Evolutionary conservation across 2,797 vertebrate species (phyloP).

Genomic region (Threskiornis aethiopicus): DNA sequence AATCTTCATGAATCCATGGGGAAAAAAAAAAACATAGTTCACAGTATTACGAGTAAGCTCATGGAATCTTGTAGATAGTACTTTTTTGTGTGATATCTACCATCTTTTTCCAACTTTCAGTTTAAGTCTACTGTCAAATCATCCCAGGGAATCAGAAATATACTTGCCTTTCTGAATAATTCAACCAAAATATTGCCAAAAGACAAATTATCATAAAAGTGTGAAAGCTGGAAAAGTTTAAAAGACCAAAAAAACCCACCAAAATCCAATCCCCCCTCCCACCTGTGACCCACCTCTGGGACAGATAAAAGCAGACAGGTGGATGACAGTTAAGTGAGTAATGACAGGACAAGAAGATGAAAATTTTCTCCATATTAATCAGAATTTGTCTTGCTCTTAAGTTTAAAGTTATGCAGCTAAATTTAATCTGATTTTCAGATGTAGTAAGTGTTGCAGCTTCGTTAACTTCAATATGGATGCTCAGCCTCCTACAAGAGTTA

Average conservation of each 20-base stretch:
- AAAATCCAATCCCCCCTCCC: background rate
- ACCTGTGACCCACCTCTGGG: background rate
- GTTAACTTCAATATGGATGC: background rate
- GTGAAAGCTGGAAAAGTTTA: background rate
- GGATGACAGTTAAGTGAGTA: background rate
- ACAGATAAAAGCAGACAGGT: background rate
- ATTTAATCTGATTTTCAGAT: slow-evolving; percentile 22
- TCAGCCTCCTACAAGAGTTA: background rate
- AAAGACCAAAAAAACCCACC: rapidly evolving
- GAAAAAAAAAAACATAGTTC: background rate
- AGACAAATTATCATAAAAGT: background rate
- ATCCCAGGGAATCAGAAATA: background rate
- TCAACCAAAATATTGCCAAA: background rate
- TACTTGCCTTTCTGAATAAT: background rate
- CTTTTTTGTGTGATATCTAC: background rate
- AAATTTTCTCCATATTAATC: background rate
- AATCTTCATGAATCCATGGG: background rate
- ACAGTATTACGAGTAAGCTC: background rate
- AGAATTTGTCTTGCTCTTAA: background rate
- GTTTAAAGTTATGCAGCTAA: background rate
- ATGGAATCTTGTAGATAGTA: background rate
- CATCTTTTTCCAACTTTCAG: background rate
- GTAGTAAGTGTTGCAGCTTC: background rate
- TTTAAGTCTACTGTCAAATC: background rate
- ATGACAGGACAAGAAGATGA: background rate